A percentile compares a stretch with the other conserved stretches of the same genome.
phyloP scores from a whole-genome alignment of 2,113 vertebrate species.

The Eretmochelys imbricata region DNA sequence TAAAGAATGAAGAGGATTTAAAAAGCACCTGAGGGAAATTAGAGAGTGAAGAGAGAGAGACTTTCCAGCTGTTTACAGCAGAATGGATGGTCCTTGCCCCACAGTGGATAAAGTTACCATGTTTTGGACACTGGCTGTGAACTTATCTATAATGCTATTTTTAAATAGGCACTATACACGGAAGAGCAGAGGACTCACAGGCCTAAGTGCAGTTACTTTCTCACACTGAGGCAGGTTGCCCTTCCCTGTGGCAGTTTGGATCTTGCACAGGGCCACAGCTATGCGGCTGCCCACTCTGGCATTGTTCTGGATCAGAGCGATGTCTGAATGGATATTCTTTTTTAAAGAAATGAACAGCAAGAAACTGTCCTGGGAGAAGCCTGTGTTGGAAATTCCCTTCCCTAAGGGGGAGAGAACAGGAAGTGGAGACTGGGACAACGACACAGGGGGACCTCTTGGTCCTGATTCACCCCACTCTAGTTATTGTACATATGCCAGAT shows the following conservation, averaged over 20 bases:
- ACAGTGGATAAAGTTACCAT: background rate
- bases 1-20: background rate
- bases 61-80: background rate
- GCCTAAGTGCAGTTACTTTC: background rate
- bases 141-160: background rate
- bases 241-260: slow-evolving; percentile 48
- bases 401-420: background rate
- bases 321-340: slow-evolving; percentile 77
- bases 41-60: background rate
- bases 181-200: slow-evolving; percentile 57
- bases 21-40: background rate
- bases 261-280: slow-evolving; percentile 83
- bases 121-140: background rate
- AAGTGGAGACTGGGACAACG: background rate
- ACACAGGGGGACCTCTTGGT: background rate
- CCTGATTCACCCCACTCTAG: background rate
- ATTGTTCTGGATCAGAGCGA: slow-evolving; percentile 90
- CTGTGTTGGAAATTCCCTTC: background rate
- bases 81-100: background rate
- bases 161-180: background rate
- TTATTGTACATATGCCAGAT: background rate
- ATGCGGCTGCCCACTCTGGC: slow-evolving; percentile 89
- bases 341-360: slow-evolving; percentile 41
- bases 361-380: background rate
- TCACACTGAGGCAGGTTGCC: background rate